Conservation (phyloP, 2,888 invertebrate species). For the Perithous albicinctus region DNA sequence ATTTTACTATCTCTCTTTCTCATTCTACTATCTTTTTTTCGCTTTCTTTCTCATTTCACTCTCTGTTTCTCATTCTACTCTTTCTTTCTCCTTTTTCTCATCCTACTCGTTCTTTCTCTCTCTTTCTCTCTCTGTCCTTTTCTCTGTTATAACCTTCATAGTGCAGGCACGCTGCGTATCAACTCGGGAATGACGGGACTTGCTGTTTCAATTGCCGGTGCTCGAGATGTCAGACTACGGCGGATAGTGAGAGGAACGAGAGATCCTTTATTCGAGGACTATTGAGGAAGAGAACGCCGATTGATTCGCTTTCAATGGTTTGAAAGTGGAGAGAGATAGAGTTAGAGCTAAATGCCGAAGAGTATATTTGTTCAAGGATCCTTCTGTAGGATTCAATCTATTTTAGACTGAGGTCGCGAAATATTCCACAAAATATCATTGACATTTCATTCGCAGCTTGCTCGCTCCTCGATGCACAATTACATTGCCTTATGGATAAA, state of each 20-base stretch:
- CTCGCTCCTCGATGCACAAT: neutral
- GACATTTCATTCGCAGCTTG: neutral
- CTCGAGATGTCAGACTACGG: conserved; percentile 16
- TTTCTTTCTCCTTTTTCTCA: too few species aligned
- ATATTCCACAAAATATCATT: neutral
- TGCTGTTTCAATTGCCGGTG: neutral
- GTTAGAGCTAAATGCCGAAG: neutral
- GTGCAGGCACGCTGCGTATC: neutral
- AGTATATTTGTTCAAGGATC: conserved; percentile 3
- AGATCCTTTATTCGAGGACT: conserved; percentile 41
- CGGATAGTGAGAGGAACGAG: conserved; percentile 11
- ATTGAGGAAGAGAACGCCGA: conserved; percentile 41
- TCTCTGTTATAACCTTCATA: neutral
- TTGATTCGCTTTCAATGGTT: conserved; percentile 44
- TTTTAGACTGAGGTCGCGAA: neutral
- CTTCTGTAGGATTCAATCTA: neutral
- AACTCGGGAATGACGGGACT: conserved; percentile 3
- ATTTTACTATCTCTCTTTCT: neutral
- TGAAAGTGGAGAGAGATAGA: neutral
- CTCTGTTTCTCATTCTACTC: too few species aligned
- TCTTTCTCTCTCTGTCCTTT: neutral
- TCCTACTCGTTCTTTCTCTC: too few species aligned
- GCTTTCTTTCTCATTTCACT: too few species aligned
- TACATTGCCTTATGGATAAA: neutral
- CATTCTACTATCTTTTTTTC: conserved; percentile 7